phyloP scores from a whole-genome alignment of 2,888 invertebrate genomes.

The Orthonychiurus folsomi region DNA sequence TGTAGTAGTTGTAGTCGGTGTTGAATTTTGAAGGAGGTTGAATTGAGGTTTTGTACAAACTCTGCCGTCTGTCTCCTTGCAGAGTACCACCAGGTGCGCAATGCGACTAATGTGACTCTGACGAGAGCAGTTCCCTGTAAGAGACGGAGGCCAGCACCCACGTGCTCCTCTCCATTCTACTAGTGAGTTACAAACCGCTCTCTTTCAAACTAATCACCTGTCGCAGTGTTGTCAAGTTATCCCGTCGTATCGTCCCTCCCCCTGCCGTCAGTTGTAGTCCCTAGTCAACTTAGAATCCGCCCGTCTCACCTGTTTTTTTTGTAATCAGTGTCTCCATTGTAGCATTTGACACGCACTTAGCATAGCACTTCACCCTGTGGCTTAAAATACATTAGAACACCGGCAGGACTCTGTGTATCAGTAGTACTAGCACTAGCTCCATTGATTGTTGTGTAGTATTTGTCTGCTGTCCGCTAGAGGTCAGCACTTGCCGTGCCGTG shows the following conservation, averaged over 20 bases:
- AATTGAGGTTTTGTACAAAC: neutral
- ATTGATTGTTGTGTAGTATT: too few relatives aligned
- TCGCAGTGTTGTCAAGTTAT: neutral
- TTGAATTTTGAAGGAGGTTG: too few relatives aligned
- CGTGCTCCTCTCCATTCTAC: conserved; percentile 10
- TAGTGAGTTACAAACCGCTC: conserved; percentile 6
- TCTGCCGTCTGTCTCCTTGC: conserved; percentile 11
- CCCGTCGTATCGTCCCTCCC: neutral
- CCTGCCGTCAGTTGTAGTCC: neutral
- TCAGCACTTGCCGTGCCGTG: too few relatives aligned
- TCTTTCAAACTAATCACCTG: conserved; percentile 2
- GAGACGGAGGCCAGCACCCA: conserved; percentile 17
- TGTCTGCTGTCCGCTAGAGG: too few relatives aligned
- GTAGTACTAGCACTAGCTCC: too few relatives aligned
- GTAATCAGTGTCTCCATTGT: too few relatives aligned
- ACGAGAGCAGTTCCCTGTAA: conserved; percentile 12
- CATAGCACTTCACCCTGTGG: too few relatives aligned
- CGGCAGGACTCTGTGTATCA: too few relatives aligned
- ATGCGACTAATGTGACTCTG: conserved; percentile 13
- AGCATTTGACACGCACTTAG: too few relatives aligned
- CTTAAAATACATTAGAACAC: too few relatives aligned
- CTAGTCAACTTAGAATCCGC: conserved; percentile 7
- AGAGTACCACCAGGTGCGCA: conserved; percentile 14
- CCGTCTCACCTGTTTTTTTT: neutral
- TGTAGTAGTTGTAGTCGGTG: too few relatives aligned